Evolutionary conservation across 2,113 vertebrate species (phyloP).

Genomic region (Pseudorhombus dupliciocellatus): DNA sequence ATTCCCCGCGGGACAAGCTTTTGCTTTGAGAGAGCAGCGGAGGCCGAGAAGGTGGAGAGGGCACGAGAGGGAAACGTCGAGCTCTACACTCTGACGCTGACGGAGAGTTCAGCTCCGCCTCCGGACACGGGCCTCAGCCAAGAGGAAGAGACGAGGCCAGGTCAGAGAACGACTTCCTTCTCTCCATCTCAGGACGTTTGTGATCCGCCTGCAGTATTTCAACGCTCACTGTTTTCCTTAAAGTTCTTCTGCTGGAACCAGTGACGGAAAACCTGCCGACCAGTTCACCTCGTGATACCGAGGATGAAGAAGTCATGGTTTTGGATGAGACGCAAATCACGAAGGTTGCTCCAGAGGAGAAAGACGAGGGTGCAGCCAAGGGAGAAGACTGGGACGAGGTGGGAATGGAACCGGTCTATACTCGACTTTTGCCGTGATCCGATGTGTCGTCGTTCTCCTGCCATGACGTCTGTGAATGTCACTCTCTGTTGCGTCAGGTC

Average conservation of each 20-base stretch:
- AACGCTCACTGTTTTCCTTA: not conserved
- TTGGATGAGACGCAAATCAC: conserved; percentile 22
- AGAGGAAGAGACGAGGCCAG: conserved; percentile 55
- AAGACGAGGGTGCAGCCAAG: conserved; percentile 62
- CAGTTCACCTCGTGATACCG: conserved; percentile 16
- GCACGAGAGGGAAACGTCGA: conserved; percentile 28
- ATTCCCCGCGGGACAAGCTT: conserved; percentile 50
- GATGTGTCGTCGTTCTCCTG: not conserved
- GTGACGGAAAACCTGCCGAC: conserved; percentile 50
- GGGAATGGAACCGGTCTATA: not conserved
- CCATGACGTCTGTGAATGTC: not conserved
- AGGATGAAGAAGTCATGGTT: conserved; percentile 33
- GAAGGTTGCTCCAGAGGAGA: conserved; percentile 42
- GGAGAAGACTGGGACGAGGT: conserved; percentile 89
- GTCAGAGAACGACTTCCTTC: conserved; percentile 51
- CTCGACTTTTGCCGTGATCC: not conserved
- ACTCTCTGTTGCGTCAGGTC: conserved; percentile 53
- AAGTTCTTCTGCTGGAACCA: conserved; percentile 50
- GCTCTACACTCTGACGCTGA: conserved; percentile 18
- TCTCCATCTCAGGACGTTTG: too few species aligned
- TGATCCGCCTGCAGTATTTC: not conserved
- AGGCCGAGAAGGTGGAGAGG: conserved; percentile 39
- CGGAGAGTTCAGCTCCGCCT: conserved; percentile 53
- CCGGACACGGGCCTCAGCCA: conserved; percentile 13
- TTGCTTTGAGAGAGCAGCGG: conserved; percentile 48